phyloP scores from a whole-genome alignment of 2,888 invertebrate genomes.

The Chalcis sispes region DNA sequence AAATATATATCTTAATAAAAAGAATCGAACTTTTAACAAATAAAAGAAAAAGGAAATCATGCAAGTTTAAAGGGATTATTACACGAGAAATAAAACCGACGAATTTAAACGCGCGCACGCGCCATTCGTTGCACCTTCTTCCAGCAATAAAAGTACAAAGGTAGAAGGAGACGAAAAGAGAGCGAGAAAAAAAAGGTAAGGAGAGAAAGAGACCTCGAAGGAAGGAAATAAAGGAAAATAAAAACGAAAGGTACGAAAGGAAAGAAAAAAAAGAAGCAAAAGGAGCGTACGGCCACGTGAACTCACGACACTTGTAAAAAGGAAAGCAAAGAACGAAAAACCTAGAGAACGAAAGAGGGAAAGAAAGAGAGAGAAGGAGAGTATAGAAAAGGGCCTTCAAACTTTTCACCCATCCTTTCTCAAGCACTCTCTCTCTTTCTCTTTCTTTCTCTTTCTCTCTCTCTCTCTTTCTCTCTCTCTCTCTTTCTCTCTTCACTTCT shows the following conservation, averaged over 20 bases:
- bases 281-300: too few relatives aligned
- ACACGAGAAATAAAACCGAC: too few relatives aligned
- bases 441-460: background rate
- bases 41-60: too few relatives aligned
- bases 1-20: too few relatives aligned
- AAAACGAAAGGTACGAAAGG: background rate
- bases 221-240: constrained; percentile 15
- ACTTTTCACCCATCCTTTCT: constrained; percentile 41
- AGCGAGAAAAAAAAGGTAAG: constrained; percentile 4
- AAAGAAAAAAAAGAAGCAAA: background rate
- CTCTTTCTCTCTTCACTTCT: constrained; percentile 9
- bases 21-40: too few relatives aligned
- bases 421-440: background rate
- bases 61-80: too few relatives aligned
- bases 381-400: constrained; percentile 50
- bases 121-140: too few relatives aligned
- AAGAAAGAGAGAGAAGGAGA: background rate
- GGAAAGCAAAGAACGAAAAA: background rate
- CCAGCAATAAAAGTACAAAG: too few relatives aligned
- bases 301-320: too few relatives aligned
- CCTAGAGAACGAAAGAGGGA: background rate
- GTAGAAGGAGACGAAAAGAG: too few relatives aligned
- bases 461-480: background rate
- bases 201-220: background rate
- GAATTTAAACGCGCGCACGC: too few relatives aligned